Percentiles rank a stretch among this genome's conserved stretches.
Conservation (phyloP, 2,113 vertebrate genomes). For the Diphyllodes magnificus region DNA sequence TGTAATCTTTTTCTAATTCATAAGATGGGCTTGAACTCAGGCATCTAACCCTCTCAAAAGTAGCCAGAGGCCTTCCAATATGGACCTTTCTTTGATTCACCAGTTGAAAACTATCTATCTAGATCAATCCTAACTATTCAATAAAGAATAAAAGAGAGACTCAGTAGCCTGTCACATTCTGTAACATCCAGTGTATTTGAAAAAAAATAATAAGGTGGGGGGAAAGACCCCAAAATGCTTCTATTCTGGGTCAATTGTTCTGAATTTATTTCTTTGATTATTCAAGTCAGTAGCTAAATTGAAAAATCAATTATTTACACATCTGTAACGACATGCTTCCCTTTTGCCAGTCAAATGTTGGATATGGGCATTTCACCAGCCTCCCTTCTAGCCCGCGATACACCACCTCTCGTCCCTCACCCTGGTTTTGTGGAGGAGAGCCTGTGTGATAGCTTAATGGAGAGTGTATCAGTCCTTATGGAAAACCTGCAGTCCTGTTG, state of each 20-base stretch:
- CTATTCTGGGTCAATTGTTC: not conserved
- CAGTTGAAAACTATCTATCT: not conserved
- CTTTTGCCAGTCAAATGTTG: not conserved
- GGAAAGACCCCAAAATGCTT: accelerated
- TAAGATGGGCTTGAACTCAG: not conserved
- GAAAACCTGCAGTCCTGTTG: not conserved
- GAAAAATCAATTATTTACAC: conserved; percentile 38
- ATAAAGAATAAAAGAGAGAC: not conserved
- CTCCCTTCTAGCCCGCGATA: not conserved
- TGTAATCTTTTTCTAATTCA: not conserved
- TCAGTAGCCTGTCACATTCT: not conserved
- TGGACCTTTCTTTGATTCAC: not conserved
- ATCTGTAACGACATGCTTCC: not conserved
- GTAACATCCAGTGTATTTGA: not conserved
- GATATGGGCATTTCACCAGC: not conserved
- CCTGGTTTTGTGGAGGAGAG: not conserved
- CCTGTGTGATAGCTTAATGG: not conserved
- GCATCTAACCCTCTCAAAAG: not conserved
- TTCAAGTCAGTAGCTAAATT: conserved; percentile 17
- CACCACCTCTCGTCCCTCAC: not conserved
- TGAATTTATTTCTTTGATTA: conserved; percentile 6
- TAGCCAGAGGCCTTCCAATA: not conserved
- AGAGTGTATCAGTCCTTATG: not conserved
- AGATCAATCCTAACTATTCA: not conserved
- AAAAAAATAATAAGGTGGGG: not conserved